Conservation (phyloP, 2,113 vertebrate genomes). For the Cepphus grylle region DNA sequence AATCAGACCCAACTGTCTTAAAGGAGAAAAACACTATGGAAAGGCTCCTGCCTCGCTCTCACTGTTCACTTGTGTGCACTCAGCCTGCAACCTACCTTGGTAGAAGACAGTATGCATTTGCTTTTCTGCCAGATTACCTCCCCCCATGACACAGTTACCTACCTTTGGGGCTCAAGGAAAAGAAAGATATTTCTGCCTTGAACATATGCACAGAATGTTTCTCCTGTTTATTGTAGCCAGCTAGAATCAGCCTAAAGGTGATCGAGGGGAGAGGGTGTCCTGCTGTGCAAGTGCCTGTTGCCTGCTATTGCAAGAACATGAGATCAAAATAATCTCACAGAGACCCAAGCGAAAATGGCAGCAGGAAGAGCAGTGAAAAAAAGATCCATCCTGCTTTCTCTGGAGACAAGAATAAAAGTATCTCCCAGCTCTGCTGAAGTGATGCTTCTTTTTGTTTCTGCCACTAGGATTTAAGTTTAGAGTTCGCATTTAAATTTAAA, state of each 20-base stretch:
- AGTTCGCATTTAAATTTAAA: not conserved
- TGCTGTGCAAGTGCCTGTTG: not conserved
- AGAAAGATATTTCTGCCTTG: not conserved
- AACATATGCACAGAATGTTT: not conserved
- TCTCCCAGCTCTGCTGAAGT: not conserved
- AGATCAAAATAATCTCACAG: not conserved
- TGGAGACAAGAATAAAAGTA: not conserved
- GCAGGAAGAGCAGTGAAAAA: not conserved
- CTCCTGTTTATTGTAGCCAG: not conserved
- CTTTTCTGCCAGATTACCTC: not conserved
- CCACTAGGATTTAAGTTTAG: not conserved
- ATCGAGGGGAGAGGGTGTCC: not conserved
- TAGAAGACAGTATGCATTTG: not conserved
- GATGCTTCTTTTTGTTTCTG: not conserved
- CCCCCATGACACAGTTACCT: not conserved
- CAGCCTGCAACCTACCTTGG: not conserved
- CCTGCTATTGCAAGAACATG: not conserved
- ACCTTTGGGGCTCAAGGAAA: not conserved
- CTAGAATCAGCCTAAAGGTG: not conserved
- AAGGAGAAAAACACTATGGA: not conserved
- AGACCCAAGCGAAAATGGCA: not conserved
- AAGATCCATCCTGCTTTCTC: not conserved
- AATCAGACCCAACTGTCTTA: constrained; percentile 44
- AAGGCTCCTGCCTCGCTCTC: not conserved
- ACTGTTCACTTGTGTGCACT: not conserved